Base-by-base conservation (phyloP, 1,140 invertebrate genomes). In the Euura lappo region DNA sequence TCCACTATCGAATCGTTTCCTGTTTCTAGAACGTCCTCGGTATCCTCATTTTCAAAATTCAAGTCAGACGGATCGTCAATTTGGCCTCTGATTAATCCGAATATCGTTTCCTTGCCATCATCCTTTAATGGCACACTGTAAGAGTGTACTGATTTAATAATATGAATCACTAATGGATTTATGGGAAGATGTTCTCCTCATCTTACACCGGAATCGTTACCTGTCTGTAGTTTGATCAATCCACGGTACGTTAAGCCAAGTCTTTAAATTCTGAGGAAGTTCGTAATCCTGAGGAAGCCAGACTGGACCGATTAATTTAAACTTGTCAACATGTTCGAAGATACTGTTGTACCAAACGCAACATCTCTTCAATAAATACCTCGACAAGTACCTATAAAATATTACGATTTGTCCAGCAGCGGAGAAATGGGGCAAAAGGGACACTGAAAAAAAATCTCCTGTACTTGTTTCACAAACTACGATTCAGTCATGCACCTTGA, bases 271-370 rank as follows among this genome's bases (percentile, higher is more conserved):
- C 43, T 42, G 44, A 65, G 90, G 89, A 44, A 91, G 80, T 66
- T 73, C 72, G 80, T 89, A 89, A 66, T 85, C 75, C 4, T 81
- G 44, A 45, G 89, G 87, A 73, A 91, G 76, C 85, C 91, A 90
- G n/a, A 77, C 44, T 60, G 86, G 28, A 47, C 90, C 90, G 75
- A 89, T 80, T 10, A 75, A 64, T 79, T 88, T 79, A 7, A 91
- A 84, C 69, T 79, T 76, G 69, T 84, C 71, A 69, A 86, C 65
- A 76, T 81, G 89, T 46, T 78, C 75, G 71, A 87, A 84, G 45
- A 92, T 76, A 67, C 80, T 79, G 11, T 83, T 79, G 75, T 91
- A 91, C 90, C 90, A 91, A 43, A 80, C 81, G 73, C 88, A 89
- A 43, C 86, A 82, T 77, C 87, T 88, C 74, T 86, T 84, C 5